Evolutionary conservation across 2,797 vertebrate species (phyloP), one percentile per base, ranked within the genome.

Genomic region (Rhinogobio ventralis): DNA sequence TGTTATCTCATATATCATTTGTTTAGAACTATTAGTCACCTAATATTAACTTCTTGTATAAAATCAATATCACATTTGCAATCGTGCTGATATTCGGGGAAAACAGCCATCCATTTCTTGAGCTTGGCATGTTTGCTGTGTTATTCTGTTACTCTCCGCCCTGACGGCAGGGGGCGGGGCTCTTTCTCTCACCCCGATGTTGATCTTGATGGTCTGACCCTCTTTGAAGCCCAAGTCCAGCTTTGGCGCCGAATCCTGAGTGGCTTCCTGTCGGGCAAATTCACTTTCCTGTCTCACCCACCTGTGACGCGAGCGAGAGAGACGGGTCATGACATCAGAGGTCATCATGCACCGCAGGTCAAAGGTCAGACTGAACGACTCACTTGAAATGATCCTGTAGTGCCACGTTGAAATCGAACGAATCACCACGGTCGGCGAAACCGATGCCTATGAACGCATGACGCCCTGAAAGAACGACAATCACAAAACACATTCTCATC

Each of bases 311-410:
- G 51, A 53, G 51, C 1, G 25, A 64, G 62, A 51, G 49, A 83
- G 36, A 71, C 82, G 68, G 77, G 30, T 19, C 75, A 74, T 7
- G 39, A 77, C 6, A 55, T 4, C 55, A 14, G 42, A 71, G 8
- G 68, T 30, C 14, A 1, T 76, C 42, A 17, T 7, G 1, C 49
- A 82, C 66, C 25, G 36, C 19, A 71, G 64, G 76, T 78, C 64
- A 68, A 60, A 84, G 66, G 64, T 45, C 13, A n/a, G 23, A 73
- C 30, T 51, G 23, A 14, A 2, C 0, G 28, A 95, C 98, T 97
- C 92, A 99, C 98, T 99, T 99, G 89, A 99, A 99, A 91, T 99
- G 98, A 90, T 99, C 98, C 92, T 99, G 98, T 66, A 99, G 92
- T 4, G 98, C 97, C 17, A 99, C 98, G 0, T 98, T 99, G 93